These are phyloP conservation scores for Rhagoletis pomonella DNA, from an alignment of 1,140 invertebrate genomes.

Conservation along the genomic window DNA sequence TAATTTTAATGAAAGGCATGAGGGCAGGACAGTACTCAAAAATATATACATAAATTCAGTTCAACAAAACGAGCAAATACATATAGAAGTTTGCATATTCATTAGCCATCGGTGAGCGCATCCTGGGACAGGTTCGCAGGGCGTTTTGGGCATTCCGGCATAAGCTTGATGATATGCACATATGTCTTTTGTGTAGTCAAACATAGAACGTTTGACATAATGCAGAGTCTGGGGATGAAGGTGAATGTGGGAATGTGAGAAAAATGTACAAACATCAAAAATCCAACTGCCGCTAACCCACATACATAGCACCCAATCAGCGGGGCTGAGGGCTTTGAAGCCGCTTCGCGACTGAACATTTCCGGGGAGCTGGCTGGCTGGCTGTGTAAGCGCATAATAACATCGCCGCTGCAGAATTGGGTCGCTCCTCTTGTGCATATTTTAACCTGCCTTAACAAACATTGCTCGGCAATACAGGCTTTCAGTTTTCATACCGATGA, in stretches of 20 bases:
- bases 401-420: slow-evolving; percentile 54
- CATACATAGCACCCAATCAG: too few species aligned
- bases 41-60: neutral
- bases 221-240: neutral
- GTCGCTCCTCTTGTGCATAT: slow-evolving; percentile 55
- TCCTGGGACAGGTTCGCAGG: neutral
- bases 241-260: neutral
- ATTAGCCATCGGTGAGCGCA: neutral
- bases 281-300: neutral
- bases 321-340: neutral
- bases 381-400: slow-evolving; percentile 11
- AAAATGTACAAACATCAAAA: neutral
- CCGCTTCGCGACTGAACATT: neutral
- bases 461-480: neutral
- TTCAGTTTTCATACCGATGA: slow-evolving; percentile 39
- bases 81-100: neutral
- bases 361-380: neutral
- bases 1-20: too few species aligned
- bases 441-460: slow-evolving; percentile 41
- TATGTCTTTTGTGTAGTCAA: neutral
- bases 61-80: neutral
- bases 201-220: neutral
- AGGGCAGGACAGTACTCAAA: too few species aligned
- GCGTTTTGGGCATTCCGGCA: neutral
- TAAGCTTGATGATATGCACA: neutral